Evolutionary conservation across 1,140 invertebrate genomes (phyloP).

Genomic region (Gonioctena quinquepunctata): DNA sequence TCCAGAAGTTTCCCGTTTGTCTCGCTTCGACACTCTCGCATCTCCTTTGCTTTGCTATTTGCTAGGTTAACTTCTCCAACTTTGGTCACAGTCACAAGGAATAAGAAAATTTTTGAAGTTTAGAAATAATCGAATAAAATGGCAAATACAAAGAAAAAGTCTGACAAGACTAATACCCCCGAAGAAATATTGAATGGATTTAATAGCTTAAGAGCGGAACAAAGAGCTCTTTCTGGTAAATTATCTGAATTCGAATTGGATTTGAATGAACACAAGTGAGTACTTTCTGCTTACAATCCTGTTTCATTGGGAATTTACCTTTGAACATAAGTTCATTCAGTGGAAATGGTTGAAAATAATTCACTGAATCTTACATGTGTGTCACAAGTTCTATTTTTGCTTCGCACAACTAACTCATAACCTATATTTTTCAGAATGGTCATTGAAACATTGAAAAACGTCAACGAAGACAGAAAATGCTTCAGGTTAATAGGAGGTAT

Average conservation of each 20-base stretch:
- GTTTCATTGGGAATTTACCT: conserved; percentile 72
- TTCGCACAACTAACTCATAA: background rate
- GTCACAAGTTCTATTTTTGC: background rate
- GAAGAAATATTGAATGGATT: conserved; percentile 88
- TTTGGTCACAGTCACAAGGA: no score
- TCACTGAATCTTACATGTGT: background rate
- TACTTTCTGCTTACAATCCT: conserved; percentile 38
- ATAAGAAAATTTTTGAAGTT: no score
- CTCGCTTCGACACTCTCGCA: no score
- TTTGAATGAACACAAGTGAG: conserved; percentile 93
- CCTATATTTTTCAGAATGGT: conserved; percentile 76
- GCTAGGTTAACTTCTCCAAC: no score
- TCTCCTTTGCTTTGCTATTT: no score
- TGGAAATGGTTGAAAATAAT: no score
- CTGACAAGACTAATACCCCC: conserved; percentile 57
- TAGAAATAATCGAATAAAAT: background rate
- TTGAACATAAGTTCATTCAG: background rate
- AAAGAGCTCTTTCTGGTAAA: conserved; percentile 82
- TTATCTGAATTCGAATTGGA: conserved; percentile 91
- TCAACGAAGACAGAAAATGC: conserved; percentile 85
- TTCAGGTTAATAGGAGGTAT: conserved; percentile 93
- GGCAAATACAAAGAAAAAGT: conserved; percentile 50
- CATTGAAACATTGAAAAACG: conserved; percentile 87
- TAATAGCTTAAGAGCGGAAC: conserved; percentile 83
- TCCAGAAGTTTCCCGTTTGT: no score